These are phyloP conservation scores for Rhopilema esculentum DNA, from an alignment of 30 jellyfish, hydroid and myxozoan species.

Conservation along the genomic window DNA sequence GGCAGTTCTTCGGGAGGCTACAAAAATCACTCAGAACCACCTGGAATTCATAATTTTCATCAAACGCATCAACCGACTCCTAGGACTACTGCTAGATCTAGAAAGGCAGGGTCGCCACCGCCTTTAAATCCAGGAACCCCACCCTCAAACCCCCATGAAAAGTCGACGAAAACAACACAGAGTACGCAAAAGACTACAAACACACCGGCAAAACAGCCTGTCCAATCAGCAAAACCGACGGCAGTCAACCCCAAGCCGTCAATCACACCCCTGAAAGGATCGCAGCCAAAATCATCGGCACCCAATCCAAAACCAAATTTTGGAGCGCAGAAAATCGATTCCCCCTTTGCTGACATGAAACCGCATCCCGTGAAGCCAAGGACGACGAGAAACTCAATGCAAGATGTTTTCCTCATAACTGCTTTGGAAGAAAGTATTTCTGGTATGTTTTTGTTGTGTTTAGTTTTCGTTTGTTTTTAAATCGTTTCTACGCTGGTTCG, in stretches of 20 bases:
- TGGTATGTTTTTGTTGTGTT: constrained; percentile 16
- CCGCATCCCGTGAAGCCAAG: constrained; percentile 97
- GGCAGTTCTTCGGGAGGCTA: constrained; percentile 47
- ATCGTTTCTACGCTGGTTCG: not conserved
- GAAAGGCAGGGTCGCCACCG: constrained; percentile 59
- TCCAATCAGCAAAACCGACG: constrained; percentile 11
- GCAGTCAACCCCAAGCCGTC: constrained; percentile 1
- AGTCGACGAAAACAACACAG: constrained; percentile 10
- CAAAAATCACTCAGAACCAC: constrained; percentile 49
- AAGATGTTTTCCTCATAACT: constrained; percentile 88
- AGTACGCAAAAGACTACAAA: constrained; percentile 6
- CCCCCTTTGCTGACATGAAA: constrained; percentile 76
- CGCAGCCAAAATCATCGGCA: not conserved
- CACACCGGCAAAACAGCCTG: constrained; percentile 5
- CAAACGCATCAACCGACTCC: constrained; percentile 39
- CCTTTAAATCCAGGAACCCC: constrained; percentile 25
- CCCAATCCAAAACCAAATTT: constrained; percentile 44
- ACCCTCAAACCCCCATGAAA: constrained; percentile 15
- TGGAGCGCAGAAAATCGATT: constrained; percentile 49
- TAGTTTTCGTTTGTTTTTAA: not conserved
- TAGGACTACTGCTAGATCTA: constrained; percentile 56
- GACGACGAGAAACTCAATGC: constrained; percentile 98
- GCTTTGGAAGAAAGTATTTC: constrained; percentile 98
- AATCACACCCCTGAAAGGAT: not conserved
- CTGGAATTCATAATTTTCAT: constrained; percentile 44